Evolutionary conservation across 2,888 invertebrate genomes (phyloP).

Genomic region (Cheilosia impressa): DNA sequence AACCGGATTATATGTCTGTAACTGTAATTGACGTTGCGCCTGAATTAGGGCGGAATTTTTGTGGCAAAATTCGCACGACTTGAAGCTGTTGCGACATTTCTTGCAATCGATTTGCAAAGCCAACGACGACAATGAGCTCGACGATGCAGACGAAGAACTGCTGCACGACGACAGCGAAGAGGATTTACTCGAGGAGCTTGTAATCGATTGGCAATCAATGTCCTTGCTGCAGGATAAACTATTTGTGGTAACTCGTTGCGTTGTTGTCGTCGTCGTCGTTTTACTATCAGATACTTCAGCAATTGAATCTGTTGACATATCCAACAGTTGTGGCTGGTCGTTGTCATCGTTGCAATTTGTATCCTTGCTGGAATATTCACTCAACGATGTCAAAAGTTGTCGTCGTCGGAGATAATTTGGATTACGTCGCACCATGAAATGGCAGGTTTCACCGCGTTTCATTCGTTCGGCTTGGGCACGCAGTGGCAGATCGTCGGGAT

Average conservation of each 20-base stretch:
- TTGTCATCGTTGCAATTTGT: conserved; percentile 76
- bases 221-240: conserved; percentile 56
- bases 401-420: conserved; percentile 87
- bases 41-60: conserved; percentile 79
- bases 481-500: conserved; percentile 93
- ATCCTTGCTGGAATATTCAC: conserved; percentile 75
- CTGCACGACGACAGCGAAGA: conserved; percentile 77
- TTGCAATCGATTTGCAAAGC: conserved; percentile 75
- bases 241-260: conserved; percentile 46
- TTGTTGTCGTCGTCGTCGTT: conserved; percentile 77
- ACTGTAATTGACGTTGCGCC: conserved; percentile 64
- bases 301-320: conserved; percentile 81
- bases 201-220: conserved; percentile 69
- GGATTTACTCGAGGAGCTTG: conserved; percentile 68
- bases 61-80: conserved; percentile 81
- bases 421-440: conserved; percentile 92
- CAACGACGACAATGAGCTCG: conserved; percentile 3
- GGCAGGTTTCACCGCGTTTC: conserved; percentile 88
- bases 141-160: background rate
- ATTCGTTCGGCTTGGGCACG: conserved; percentile 90
- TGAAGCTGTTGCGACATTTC: conserved; percentile 80
- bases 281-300: conserved; percentile 79
- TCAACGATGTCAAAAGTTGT: conserved; percentile 81
- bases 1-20: conserved; percentile 81
- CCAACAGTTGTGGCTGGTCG: conserved; percentile 79